Evolutionary conservation across 2,113 vertebrate species (phyloP), one percentile per base, ranked within the genome.

Genomic region (Pongo abelii): DNA sequence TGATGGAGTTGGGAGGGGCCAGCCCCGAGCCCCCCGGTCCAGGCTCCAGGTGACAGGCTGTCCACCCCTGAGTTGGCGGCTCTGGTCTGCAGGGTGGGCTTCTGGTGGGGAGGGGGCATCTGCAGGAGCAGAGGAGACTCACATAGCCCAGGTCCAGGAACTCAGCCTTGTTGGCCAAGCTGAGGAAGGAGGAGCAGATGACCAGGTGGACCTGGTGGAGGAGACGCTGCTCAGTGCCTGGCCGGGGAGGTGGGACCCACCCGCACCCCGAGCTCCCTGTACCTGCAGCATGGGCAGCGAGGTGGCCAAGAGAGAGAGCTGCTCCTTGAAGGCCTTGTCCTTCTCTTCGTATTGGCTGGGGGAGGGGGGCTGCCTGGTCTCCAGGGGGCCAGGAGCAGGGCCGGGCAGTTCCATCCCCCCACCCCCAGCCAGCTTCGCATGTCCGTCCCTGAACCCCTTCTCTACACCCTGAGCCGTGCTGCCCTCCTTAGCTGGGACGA

Each of bases 141-240:
- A 99, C 99, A 1, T 99, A 99, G 86, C 99, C 99, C 98, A 99
- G 99, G 96, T 99, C 99, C 98, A 99, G 97, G 97, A 99, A 99
- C 96, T 99, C 99, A 0, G 99, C 99, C 98, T 99, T 99, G 98
- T 99, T 99, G 89, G 99, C 99, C 0, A 99, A 99, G 98, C 99
- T 99, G 98, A 99, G 99, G 97, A 99, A 99, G 12, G 99, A 99
- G 0, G 99, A 99, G 91, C 99, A 99, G 93, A 99, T 99, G 96
- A 99, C 99, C 84, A 99, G 98, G 92, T 99, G 99, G 83, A 99
- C 99, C 99, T 99, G 87, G 11, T 0, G 20, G 43, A 35, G 32
- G 12, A 20, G 8, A 52, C 6, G 3, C 12, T 5, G n/a, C 94
- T 87, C 27, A 52, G 69, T 0, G 38, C 48, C 74, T 10, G 20